Percentiles rank a stretch among this genome's conserved stretches.
phyloP scores from a whole-genome alignment of 1,140 invertebrate genomes.

The Drosophila ohnishii region DNA sequence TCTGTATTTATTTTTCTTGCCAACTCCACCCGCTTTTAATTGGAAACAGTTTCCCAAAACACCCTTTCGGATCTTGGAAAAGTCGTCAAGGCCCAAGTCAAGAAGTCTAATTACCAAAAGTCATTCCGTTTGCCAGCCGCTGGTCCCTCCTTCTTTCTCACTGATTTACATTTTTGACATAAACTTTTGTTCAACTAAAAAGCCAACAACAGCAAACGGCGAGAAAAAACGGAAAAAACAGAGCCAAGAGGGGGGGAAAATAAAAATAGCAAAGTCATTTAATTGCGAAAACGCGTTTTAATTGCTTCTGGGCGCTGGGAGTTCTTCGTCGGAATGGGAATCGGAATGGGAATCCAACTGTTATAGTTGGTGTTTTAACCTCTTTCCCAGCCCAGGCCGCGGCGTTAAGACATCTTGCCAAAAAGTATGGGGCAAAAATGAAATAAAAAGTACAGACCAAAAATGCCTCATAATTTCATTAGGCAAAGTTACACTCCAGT shows the following conservation, averaged over 20 bases:
- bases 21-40: conserved; percentile 55
- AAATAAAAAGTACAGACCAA: conserved; percentile 24
- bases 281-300: conserved; percentile 81
- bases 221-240: conserved; percentile 26
- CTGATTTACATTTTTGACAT: conserved; percentile 77
- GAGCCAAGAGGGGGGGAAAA: conserved; percentile 12
- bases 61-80: conserved; percentile 28
- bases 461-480: conserved; percentile 62
- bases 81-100: conserved; percentile 31
- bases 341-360: conserved; percentile 43
- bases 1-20: conserved; percentile 65
- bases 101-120: conserved; percentile 81
- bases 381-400: conserved; percentile 33
- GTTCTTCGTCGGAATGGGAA: conserved; percentile 32
- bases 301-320: conserved; percentile 67
- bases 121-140: conserved; percentile 43
- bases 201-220: conserved; percentile 31
- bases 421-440: conserved; percentile 25
- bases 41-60: conserved; percentile 74
- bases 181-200: conserved; percentile 77
- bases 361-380: conserved; percentile 43
- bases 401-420: conserved; percentile 58
- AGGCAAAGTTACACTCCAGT: conserved; percentile 58
- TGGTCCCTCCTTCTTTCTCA: conserved; percentile 4
- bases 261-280: conserved; percentile 81